phyloP scores from a whole-genome alignment of 2,888 invertebrate genomes.

The Acanthococcus lagerstroemiae region DNA sequence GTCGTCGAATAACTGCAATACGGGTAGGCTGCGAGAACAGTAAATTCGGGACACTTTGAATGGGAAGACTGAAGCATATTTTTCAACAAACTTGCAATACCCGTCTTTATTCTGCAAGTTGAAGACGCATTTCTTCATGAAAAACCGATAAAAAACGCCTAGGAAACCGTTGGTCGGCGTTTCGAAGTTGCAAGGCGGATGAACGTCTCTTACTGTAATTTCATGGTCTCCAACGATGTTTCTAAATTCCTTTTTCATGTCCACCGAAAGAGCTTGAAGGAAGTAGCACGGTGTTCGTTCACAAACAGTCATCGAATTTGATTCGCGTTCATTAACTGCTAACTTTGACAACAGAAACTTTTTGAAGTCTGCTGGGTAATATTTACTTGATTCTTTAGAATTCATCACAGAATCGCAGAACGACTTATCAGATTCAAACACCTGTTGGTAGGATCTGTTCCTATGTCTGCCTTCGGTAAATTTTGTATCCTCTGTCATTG shows the following conservation, averaged over 20 bases:
- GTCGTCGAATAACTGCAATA: not conserved
- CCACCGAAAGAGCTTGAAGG: not conserved
- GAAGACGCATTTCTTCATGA: slow-evolving; percentile 3
- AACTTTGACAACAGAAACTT: not conserved
- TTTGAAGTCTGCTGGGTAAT: not conserved
- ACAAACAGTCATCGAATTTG: not conserved
- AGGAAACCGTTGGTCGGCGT: not conserved
- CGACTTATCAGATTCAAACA: not conserved
- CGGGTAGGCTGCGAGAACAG: not conserved
- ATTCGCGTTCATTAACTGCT: not conserved
- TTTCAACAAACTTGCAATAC: not conserved
- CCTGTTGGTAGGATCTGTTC: not conserved
- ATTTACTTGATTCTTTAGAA: not conserved
- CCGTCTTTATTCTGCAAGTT: slow-evolving; percentile 3
- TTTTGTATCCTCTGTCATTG: no score
- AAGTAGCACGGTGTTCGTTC: not conserved
- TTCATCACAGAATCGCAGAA: not conserved
- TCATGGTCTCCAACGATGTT: not conserved
- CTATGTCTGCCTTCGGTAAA: slow-evolving; percentile 5
- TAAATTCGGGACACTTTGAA: not conserved
- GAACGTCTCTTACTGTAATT: not conserved
- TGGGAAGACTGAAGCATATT: slow-evolving; percentile 1
- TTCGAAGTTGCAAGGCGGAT: not conserved
- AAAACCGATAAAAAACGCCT: slow-evolving; percentile 11
- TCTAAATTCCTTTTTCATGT: not conserved